Base-by-base conservation (phyloP, 2,113 vertebrate species). In the Tachycineta bicolor region DNA sequence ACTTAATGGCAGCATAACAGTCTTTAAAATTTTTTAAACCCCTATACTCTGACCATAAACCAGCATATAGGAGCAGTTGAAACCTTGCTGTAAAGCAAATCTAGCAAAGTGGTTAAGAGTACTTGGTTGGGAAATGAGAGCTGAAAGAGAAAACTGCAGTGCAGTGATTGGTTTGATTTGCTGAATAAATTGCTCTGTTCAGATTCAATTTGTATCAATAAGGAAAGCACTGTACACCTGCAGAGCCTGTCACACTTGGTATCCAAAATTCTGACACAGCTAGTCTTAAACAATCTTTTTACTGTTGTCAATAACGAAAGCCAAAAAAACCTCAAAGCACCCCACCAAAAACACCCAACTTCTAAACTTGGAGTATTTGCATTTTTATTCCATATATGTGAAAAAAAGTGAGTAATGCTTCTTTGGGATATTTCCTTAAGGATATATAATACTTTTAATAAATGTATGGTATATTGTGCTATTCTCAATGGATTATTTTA, bases 121-220 rank as follows among this genome's bases (percentile, higher is more conserved):
- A 94, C 94, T 97, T 96, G 97, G 91, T 70, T 96, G 90, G 96
- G 92, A 97, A 98, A 98, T 97, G 93, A 96, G 94, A 98, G 91
- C 89, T 83, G 92, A 98, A 97, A 96, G 88, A 94, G 80, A 95
- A 97, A 98, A 96, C 93, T 96, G 87, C 96, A 97, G 95, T 91
- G 81, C 89, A 94, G 97, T 97, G 97, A 98, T 98, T 97, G 97
- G 96, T 96, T 98, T 98, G 97, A 97, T 98, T 98, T 98, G 95
- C 94, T 97, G 97, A 98, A 98, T 98, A 98, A 98, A 98, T 98
- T 98, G 97, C 97, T 97, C 89, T 97, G 97, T 97, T 98, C 98
- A 98, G 97, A 97, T 98, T 98, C 98, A 97, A 97, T 98, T 98
- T 98, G 96, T 98, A 98, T 98, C 97, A 98, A 96, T 97, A 98